Evolutionary conservation across 2,888 invertebrate species (phyloP).

Genomic region (Exocentrus adspersus): DNA sequence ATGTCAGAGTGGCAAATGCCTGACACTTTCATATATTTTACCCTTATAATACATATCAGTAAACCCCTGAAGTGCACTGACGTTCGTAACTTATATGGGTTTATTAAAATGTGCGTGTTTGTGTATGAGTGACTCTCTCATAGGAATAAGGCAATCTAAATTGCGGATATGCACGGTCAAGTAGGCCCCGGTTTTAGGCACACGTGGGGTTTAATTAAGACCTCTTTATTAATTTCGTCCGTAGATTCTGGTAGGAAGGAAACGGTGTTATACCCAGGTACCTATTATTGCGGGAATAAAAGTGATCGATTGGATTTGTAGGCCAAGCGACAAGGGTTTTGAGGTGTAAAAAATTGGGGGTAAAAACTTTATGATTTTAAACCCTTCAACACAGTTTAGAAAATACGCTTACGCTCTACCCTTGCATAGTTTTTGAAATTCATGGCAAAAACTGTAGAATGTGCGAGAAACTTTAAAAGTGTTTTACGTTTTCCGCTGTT

Average conservation of each 20-base stretch:
- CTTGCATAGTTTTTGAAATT: no score
- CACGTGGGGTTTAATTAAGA: constrained; percentile 28
- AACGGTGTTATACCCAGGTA: no score
- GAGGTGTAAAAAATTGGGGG: background rate
- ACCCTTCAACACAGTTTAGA: no score
- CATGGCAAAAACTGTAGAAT: no score
- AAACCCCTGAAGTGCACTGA: constrained; percentile 39
- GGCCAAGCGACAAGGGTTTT: background rate
- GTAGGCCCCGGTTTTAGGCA: constrained; percentile 23
- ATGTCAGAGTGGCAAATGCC: constrained; percentile 41
- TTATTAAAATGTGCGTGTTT: constrained; percentile 49
- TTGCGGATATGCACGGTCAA: constrained; percentile 35
- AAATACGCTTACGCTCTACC: no score
- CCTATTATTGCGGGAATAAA: constrained; percentile 1
- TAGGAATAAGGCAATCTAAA: constrained; percentile 39
- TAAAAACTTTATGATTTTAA: no score
- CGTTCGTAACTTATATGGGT: constrained; percentile 46
- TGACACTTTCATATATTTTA: constrained; percentile 40
- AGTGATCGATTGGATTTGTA: background rate
- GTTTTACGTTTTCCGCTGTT: no score
- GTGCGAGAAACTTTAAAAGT: no score
- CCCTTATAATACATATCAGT: constrained; percentile 39
- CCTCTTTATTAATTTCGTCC: constrained; percentile 19
- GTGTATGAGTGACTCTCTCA: constrained; percentile 40
- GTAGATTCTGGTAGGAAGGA: background rate